A percentile compares a stretch with the other conserved stretches of the same genome.
Conservation (phyloP, 2,888 invertebrate species). For the Clanis bilineata region DNA sequence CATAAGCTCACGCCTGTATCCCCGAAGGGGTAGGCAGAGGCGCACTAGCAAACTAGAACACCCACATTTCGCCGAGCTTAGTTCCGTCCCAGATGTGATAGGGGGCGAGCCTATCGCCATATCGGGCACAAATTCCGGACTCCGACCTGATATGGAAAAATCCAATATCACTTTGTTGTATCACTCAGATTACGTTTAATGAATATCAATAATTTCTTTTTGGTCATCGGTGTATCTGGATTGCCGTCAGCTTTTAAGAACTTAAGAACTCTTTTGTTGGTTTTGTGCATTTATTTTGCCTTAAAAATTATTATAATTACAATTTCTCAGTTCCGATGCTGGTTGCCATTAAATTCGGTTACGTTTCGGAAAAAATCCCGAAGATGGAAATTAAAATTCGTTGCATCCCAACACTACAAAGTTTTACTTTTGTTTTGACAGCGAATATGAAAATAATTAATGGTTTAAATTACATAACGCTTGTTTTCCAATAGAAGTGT, state of each 20-base stretch:
- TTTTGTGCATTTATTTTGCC: neutral
- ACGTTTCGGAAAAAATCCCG: neutral
- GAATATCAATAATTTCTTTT: neutral
- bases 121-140: too few species aligned
- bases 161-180: too few species aligned
- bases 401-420: neutral
- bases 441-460: conserved; percentile 37
- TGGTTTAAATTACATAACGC: conserved; percentile 30
- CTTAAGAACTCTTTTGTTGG: neutral
- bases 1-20: too few species aligned
- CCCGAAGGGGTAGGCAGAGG: too few species aligned
- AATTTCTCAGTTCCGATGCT: neutral
- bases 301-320: neutral
- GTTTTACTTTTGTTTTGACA: conserved; percentile 34
- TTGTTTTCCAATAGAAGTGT: conserved; percentile 16
- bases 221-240: neutral
- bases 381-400: neutral
- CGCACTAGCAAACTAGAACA: too few species aligned
- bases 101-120: too few species aligned
- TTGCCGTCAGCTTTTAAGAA: neutral
- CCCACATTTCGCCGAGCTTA: too few species aligned
- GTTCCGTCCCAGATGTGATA: too few species aligned
- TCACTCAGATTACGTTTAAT: too few species aligned
- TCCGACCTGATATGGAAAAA: too few species aligned
- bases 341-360: neutral